Evolutionary conservation across 2,113 vertebrate species (phyloP).

Genomic region (Tiliqua scincoides): DNA sequence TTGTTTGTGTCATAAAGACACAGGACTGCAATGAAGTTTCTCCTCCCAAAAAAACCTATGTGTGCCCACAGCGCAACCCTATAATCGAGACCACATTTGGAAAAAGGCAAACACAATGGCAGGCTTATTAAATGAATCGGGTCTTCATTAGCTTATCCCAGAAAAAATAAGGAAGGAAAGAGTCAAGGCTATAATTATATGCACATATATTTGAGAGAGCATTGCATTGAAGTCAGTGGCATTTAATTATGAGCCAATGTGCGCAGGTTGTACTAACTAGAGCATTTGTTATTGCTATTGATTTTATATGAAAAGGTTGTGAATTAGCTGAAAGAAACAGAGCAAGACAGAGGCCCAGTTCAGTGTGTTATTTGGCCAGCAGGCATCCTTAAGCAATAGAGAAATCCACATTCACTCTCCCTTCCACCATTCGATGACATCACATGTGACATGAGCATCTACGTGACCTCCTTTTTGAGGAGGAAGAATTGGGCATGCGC

Average conservation of each 20-base stretch:
- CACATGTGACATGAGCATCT: neutral
- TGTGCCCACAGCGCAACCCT: constrained; percentile 12
- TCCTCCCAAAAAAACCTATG: neutral
- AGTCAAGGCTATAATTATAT: neutral
- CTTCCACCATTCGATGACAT: neutral
- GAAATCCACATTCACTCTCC: neutral
- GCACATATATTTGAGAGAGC: neutral
- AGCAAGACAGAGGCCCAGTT: neutral
- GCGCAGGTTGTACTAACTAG: neutral
- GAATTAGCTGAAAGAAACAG: neutral
- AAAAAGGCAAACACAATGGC: constrained; percentile 1
- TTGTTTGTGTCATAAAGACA: neutral
- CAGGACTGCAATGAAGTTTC: rapidly evolving
- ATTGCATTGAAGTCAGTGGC: neutral
- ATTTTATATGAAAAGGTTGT: neutral
- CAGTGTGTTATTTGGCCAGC: neutral
- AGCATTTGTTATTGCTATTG: neutral
- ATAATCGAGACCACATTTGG: neutral
- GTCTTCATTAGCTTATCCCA: neutral
- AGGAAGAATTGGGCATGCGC: neutral
- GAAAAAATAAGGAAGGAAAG: neutral
- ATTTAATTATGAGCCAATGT: neutral
- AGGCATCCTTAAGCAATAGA: neutral
- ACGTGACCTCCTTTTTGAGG: neutral
- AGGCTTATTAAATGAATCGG: neutral